Evolutionary conservation across 2,888 invertebrate species (phyloP).

Genomic region (Cosmia pyralina): DNA sequence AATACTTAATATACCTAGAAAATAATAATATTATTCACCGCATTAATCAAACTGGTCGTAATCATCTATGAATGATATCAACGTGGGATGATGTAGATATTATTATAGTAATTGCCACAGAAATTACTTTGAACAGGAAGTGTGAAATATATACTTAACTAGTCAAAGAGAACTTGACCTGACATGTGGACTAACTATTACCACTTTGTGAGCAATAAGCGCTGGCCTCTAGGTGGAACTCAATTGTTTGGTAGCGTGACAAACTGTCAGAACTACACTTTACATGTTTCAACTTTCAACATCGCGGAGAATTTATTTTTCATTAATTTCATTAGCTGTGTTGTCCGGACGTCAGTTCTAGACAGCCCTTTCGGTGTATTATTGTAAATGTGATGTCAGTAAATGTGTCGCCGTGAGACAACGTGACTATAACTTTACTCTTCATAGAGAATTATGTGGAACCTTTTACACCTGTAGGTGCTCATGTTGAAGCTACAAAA

Average conservation of each 20-base stretch:
- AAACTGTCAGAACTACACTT: constrained; percentile 34
- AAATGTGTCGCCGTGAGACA: constrained; percentile 33
- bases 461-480: constrained; percentile 4
- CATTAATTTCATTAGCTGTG: constrained; percentile 48
- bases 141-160: constrained; percentile 21
- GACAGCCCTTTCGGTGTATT: constrained; percentile 38
- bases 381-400: constrained; percentile 54
- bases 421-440: constrained; percentile 32
- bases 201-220: constrained; percentile 7
- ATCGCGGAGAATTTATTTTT: constrained; percentile 47
- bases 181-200: constrained; percentile 24
- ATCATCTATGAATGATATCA: constrained; percentile 50
- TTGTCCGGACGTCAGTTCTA: constrained; percentile 29
- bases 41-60: constrained; percentile 53
- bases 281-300: constrained; percentile 43
- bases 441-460: constrained; percentile 21
- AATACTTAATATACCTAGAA: constrained; percentile 38
- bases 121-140: constrained; percentile 56
- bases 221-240: constrained; percentile 33
- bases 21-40: constrained; percentile 51
- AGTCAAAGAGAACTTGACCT: constrained; percentile 28
- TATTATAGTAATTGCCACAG: constrained; percentile 39
- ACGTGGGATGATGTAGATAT: constrained; percentile 36
- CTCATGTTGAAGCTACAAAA: background rate
- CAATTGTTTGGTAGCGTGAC: constrained; percentile 42